These are phyloP conservation scores for Drosophila pruinosa DNA, from an alignment of 1,140 invertebrate genomes.

Conservation along the genomic window DNA sequence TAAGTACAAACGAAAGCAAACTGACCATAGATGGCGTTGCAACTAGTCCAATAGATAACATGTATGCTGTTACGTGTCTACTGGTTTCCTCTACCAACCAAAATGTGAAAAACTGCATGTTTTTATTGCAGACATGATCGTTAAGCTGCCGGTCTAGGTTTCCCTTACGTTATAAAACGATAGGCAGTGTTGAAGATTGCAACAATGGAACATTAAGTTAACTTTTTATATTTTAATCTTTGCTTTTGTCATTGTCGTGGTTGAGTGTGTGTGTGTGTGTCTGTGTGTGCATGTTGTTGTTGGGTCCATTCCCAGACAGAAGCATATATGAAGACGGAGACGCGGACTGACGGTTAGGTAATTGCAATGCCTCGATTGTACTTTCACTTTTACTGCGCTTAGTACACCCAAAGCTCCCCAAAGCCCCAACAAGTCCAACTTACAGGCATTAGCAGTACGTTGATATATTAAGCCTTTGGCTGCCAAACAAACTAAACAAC, in stretches of 20 bases:
- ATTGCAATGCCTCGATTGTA: slow-evolving; percentile 46
- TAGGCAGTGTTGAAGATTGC: slow-evolving; percentile 45
- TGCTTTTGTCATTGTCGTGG: slow-evolving; percentile 13
- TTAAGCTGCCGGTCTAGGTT: slow-evolving; percentile 27
- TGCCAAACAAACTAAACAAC: slow-evolving; percentile 28
- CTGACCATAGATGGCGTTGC: slow-evolving; percentile 24
- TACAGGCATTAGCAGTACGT: background rate
- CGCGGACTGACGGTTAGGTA: slow-evolving; percentile 57
- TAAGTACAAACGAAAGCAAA: slow-evolving; percentile 42
- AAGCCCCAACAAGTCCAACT: background rate
- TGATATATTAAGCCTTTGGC: slow-evolving; percentile 12
- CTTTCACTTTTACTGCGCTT: slow-evolving; percentile 66
- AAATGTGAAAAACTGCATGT: slow-evolving; percentile 26
- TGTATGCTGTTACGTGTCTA: slow-evolving; percentile 59
- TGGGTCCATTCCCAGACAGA: slow-evolving; percentile 61
- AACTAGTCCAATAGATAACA: slow-evolving; percentile 48
- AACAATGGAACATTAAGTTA: slow-evolving; percentile 70
- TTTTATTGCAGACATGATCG: slow-evolving; percentile 15
- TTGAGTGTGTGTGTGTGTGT: background rate
- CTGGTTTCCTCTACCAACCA: slow-evolving; percentile 51
- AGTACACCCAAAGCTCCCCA: slow-evolving; percentile 20
- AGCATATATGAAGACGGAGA: background rate
- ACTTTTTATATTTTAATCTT: slow-evolving; percentile 15
- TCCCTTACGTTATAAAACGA: slow-evolving; percentile 48
- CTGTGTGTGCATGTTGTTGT: slow-evolving; percentile 21